Percentiles rank a stretch among this genome's conserved stretches.
Evolutionary conservation across 64 coral and sea anemone genomes (phyloP).

Genomic region (Porites australiensis): DNA sequence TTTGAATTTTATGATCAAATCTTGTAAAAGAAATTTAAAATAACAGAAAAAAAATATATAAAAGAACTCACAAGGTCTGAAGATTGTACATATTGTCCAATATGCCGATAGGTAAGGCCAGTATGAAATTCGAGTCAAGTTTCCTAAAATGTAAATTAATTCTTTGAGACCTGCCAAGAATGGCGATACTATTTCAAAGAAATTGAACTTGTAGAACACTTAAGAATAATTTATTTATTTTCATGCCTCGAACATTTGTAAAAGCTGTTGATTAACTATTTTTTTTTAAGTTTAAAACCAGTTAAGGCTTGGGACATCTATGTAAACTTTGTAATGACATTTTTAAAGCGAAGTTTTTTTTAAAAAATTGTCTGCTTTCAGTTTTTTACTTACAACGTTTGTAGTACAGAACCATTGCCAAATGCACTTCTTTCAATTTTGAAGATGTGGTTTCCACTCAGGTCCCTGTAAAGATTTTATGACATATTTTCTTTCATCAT

Average conservation of each 20-base stretch:
- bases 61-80: conserved; percentile 13
- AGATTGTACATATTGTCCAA: not conserved
- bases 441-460: conserved; percentile 38
- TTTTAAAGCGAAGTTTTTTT: too few species aligned
- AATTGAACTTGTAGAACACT: too few species aligned
- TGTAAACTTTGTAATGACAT: too few species aligned
- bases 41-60: not conserved
- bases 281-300: too few species aligned
- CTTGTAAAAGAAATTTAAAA: not conserved
- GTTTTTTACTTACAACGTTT: conserved; percentile 23
- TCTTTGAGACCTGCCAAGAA: too few species aligned
- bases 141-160: not conserved
- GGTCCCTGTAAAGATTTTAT: conserved; percentile 10
- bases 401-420: not conserved
- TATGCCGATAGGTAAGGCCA: not conserved
- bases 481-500: too few species aligned
- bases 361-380: too few species aligned
- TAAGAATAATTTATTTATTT: too few species aligned
- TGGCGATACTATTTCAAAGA: too few species aligned
- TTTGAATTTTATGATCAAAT: not conserved
- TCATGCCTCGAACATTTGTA: too few species aligned
- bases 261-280: too few species aligned
- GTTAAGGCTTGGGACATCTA: too few species aligned
- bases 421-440: not conserved
- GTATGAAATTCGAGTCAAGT: conserved; percentile 12